Percentiles rank a stretch among this genome's conserved stretches.
Evolutionary conservation across 2,797 vertebrate species (phyloP).

Genomic region (Uromys caudimaculatus): DNA sequence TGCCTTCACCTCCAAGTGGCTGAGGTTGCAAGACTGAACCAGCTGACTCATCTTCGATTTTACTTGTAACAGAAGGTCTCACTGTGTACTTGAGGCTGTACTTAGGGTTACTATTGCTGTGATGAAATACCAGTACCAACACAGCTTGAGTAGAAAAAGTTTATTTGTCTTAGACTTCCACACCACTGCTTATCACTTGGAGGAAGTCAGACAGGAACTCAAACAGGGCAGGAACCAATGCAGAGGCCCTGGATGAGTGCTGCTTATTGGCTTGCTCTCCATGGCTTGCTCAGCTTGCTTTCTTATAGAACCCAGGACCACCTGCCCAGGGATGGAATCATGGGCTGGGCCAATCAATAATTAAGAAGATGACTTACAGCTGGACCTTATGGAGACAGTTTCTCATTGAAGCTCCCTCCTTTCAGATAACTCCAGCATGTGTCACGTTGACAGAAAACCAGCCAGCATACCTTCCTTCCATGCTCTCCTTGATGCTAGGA

Average conservation of each 20-base stretch:
- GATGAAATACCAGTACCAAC: not conserved
- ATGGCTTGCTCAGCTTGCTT: not conserved
- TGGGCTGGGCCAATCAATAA: not conserved
- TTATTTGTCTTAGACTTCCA: not conserved
- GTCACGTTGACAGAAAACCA: not conserved
- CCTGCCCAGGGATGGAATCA: not conserved
- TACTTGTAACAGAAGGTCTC: not conserved
- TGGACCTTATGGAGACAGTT: not conserved
- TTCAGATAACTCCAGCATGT: not conserved
- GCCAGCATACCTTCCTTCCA: not conserved
- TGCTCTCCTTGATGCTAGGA: not conserved
- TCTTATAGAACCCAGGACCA: not conserved
- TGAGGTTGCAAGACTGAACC: not conserved
- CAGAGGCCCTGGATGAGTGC: too few relatives aligned
- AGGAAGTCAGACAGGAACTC: not conserved
- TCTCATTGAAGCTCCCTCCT: not conserved
- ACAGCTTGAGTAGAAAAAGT: not conserved
- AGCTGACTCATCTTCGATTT: not conserved
- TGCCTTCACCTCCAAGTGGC: not conserved
- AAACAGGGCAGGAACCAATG: not conserved
- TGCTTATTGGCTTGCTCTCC: not conserved
- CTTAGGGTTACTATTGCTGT: not conserved
- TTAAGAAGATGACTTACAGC: not conserved
- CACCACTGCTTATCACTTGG: too few relatives aligned
- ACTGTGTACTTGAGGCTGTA: not conserved